These are phyloP conservation scores for Psittacus erithacus DNA, from an alignment of 2,113 vertebrate species.

Conservation along the genomic window DNA sequence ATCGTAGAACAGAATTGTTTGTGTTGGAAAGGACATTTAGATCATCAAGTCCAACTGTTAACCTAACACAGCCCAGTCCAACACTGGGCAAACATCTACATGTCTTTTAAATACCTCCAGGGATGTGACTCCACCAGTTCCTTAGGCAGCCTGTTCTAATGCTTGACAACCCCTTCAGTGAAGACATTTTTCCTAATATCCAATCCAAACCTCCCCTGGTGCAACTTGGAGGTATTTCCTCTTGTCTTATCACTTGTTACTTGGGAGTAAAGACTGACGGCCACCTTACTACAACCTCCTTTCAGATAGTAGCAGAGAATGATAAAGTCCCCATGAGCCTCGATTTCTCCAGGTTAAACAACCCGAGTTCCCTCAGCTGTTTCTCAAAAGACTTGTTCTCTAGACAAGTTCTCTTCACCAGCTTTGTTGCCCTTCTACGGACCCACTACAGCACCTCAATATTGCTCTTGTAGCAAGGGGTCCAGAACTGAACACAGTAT, in stretches of 20 bases:
- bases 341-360: neutral
- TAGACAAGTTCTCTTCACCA: neutral
- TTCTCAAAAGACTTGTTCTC: neutral
- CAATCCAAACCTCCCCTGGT: neutral
- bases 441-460: neutral
- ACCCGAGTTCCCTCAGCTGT: rapidly evolving
- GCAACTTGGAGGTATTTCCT: neutral
- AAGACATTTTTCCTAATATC: neutral
- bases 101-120: neutral
- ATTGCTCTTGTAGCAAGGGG: too few species aligned
- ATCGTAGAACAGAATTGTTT: neutral
- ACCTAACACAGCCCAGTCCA: neutral
- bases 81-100: neutral
- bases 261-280: neutral
- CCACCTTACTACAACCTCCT: rapidly evolving
- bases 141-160: neutral
- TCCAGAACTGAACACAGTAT: neutral
- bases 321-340: neutral
- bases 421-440: neutral
- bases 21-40: neutral
- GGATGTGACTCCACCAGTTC: neutral
- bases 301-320: neutral
- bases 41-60: neutral
- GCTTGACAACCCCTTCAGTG: neutral
- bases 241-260: neutral